Evolutionary conservation across 2,888 invertebrate species (phyloP), one percentile per base, ranked within the genome.

Genomic region (Neoaliturus tenellus): DNA sequence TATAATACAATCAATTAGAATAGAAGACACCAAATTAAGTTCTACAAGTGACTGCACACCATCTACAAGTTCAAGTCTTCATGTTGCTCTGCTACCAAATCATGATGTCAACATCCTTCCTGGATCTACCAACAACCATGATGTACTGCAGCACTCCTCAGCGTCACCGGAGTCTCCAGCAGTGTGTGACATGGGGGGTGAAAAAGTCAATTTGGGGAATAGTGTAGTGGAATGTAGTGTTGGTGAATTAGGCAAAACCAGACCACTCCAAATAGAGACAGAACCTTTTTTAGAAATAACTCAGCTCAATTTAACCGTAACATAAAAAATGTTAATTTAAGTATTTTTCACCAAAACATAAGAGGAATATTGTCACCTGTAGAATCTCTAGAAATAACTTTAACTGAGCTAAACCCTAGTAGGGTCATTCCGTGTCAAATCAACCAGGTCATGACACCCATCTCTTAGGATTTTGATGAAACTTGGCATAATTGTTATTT

Each of bases 341-440:
- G 67, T n/a, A 67, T 67, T 33, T 67, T 67, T n/a, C 67, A 67
- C 31, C 67, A 67, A 31, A 67, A 67, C 33, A 67, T 67, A 31
- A 67, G 67, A 31, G 67, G 67, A 14, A 3, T 67, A 67, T 23
- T 23, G 23, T 51, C 51, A 12, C 6, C 51, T 23, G n/a, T 51
- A 23, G 20, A 51, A 10, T 23, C 67, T 23, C 31, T 67, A 33
- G 67, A 67, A 31, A 31, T 67, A 33, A 67, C 67, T 14, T 33
- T 67, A 8, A 33, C 67, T 31, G 67, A 67, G 17, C 14, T 67
- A 20, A 31, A 67, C n/a, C 33, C 67, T 20, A 67, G 31, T n/a
- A n/a, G n/a, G n/a, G n/a, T n/a, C n/a, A n/a, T n/a, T n/a, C n/a
- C n/a, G n/a, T n/a, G n/a, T n/a, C n/a, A n/a, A n/a, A n/a, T n/a